Evolutionary conservation across 2,113 vertebrate genomes (phyloP), one percentile per base, ranked within the genome.

Genomic region (Struthio camelus): DNA sequence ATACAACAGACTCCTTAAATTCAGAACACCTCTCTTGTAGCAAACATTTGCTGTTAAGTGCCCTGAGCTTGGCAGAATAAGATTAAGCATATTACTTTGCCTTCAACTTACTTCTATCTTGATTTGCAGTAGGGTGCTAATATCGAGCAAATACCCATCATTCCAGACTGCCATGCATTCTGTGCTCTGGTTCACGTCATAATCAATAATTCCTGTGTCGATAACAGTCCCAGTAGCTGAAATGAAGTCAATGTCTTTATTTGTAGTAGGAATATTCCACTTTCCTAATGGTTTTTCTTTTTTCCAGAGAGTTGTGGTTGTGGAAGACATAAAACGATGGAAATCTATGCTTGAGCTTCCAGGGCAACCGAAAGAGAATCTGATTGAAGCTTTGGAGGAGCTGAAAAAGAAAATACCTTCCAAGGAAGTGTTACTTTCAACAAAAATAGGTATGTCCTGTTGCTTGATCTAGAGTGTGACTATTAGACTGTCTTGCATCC

Each of bases 351-450:
- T 99, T 81, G 99, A 99, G 93, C 97, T 99, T 81, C 98, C 99
- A 76, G 96, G 96, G 30, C 99, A 99, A 93, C 97, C 95, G 6
- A 99, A 98, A 78, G 99, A 99, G 80, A 99, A 99, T 91, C 97
- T 99, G 87, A 87, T 99, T 6, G 94, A 97, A 82, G 98, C 98
- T 67, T 95, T 99, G 96, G 97, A 38, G 67, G 99, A 99, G 95
- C 97, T 99, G 87, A 98, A 98, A 97, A 99, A 99, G 98, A 99
- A 99, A 97, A 98, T 99, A 59, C 99, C 99, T 44, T 99, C 99
- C 50, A 99, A 97, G 61, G 98, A 99, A 93, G 99, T 99, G 81
- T 98, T 99, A 20, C 98, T 97, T 94, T 99, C 99, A 70, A 99
- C 99, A 9, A 99, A 98, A 97, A 99, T 99, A 98, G 99, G 99